phyloP scores from a whole-genome alignment of 2,888 invertebrate genomes.

The Ophion obscuratus region DNA sequence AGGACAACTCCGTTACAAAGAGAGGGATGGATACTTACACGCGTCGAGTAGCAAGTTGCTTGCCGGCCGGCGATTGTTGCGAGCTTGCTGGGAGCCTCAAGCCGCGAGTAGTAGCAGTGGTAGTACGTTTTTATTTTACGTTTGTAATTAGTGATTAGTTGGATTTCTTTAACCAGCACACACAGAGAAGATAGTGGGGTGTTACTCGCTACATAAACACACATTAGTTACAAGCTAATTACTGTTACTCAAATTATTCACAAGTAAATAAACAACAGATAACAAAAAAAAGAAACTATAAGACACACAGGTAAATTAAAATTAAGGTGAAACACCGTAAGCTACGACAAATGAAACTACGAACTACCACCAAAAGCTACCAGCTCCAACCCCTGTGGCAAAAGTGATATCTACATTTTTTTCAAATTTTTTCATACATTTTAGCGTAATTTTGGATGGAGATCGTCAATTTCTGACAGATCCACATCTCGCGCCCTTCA shows the following conservation, averaged over 20 bases:
- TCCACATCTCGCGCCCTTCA: neutral
- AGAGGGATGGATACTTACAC: slow-evolving; percentile 78
- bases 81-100: slow-evolving; percentile 77
- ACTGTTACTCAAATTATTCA: slow-evolving; percentile 70
- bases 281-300: neutral
- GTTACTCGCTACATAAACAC: slow-evolving; percentile 84
- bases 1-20: slow-evolving; percentile 45
- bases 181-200: slow-evolving; percentile 77
- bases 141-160: slow-evolving; percentile 82
- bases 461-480: neutral
- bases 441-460: slow-evolving; percentile 1
- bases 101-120: slow-evolving; percentile 72
- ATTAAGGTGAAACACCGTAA: slow-evolving; percentile 23
- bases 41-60: slow-evolving; percentile 76
- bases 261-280: slow-evolving; percentile 24
- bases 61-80: slow-evolving; percentile 70
- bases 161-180: slow-evolving; percentile 80
- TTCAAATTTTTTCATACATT: neutral
- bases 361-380: slow-evolving; percentile 56
- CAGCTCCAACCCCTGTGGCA: slow-evolving; percentile 5
- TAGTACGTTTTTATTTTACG: slow-evolving; percentile 27
- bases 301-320: slow-evolving; percentile 37
- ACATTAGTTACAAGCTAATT: slow-evolving; percentile 83
- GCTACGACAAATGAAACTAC: slow-evolving; percentile 25
- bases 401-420: neutral